Evolutionary conservation across 2,888 invertebrate species (phyloP).

Genomic region (Athrips mouffetella): DNA sequence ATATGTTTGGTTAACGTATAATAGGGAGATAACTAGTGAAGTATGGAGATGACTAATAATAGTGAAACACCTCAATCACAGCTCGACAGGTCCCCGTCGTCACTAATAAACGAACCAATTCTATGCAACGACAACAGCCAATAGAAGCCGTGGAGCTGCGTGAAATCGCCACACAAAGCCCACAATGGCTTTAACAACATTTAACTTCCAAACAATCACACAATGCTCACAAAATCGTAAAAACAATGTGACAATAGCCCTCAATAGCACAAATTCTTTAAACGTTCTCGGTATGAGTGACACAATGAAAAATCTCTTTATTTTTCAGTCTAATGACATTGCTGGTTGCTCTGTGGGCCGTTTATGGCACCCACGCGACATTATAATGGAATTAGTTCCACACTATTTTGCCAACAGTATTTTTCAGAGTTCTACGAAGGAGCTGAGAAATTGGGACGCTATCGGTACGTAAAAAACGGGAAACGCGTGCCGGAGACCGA

Average conservation of each 20-base stretch:
- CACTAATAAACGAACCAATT: conserved; percentile 69
- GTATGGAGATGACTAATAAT: conserved; percentile 50
- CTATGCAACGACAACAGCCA: conserved; percentile 52
- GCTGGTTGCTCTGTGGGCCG: conserved; percentile 65
- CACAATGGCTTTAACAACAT: conserved; percentile 69
- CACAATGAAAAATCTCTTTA: conserved; percentile 44
- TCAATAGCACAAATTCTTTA: conserved; percentile 46
- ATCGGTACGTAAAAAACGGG: conserved; percentile 51
- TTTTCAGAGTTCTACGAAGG: conserved; percentile 60
- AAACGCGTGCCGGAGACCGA: conserved; percentile 54
- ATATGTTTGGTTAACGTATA: background rate
- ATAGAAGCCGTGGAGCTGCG: conserved; percentile 49
- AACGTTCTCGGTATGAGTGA: conserved; percentile 52
- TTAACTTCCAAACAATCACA: conserved; percentile 74
- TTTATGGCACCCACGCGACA: conserved; percentile 77
- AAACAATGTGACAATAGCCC: conserved; percentile 60
- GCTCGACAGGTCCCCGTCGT: conserved; percentile 59
- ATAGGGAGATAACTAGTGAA: conserved; percentile 17
- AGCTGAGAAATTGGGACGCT: conserved; percentile 51
- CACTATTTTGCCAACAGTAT: conserved; percentile 71
- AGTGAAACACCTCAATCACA: conserved; percentile 54
- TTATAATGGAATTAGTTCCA: conserved; percentile 73
- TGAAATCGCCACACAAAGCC: conserved; percentile 60
- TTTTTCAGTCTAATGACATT: conserved; percentile 61
- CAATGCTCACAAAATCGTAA: conserved; percentile 59